Evolutionary conservation across 2,888 invertebrate genomes (phyloP).

Genomic region (Gymnocheta viridis): DNA sequence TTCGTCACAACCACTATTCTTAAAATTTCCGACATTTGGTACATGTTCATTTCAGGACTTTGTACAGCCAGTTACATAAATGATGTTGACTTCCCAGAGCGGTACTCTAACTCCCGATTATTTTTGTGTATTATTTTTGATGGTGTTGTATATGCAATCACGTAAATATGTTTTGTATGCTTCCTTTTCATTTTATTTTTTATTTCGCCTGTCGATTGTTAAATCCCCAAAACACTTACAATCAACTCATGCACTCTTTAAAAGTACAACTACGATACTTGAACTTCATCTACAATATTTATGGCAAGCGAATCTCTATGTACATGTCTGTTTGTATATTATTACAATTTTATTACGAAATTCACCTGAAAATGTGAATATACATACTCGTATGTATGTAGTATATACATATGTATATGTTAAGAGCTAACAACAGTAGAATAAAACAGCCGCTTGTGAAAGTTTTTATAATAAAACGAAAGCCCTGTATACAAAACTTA

Average conservation of each 20-base stretch:
- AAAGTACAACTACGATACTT: conserved; percentile 5
- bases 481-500: neutral
- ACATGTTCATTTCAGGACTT: conserved; percentile 7
- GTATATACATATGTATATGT: neutral
- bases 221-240: conserved; percentile 63
- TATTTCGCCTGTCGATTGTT: conserved; percentile 62
- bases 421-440: neutral
- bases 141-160: conserved; percentile 56
- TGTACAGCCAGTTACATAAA: neutral
- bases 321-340: conserved; percentile 6
- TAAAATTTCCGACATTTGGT: conserved; percentile 16
- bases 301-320: neutral
- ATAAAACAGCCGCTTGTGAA: neutral
- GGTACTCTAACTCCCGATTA: conserved; percentile 22
- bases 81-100: conserved; percentile 29
- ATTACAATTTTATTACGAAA: neutral
- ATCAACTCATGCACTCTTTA: conserved; percentile 3
- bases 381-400: too few relatives aligned
- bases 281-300: conserved; percentile 40
- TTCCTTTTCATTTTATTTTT: conserved; percentile 18
- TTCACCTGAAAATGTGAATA: neutral
- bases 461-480: neutral
- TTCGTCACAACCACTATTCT: neutral
- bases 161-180: conserved; percentile 39
- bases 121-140: conserved; percentile 25